Evolutionary conservation across 2,888 invertebrate species (phyloP).

Genomic region (Drosophila mimica): DNA sequence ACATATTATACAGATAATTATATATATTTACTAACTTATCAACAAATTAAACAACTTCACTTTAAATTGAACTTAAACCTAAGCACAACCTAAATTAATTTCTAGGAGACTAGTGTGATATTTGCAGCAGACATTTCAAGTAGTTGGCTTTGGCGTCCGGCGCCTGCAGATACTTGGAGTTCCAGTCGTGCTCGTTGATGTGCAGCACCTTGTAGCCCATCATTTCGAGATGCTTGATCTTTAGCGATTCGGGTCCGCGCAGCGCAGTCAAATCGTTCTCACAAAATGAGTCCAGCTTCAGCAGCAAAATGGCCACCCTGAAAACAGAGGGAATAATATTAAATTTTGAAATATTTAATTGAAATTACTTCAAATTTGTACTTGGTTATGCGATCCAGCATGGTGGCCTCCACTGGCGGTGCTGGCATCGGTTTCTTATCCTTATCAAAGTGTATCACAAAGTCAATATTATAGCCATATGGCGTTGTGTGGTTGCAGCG

Average conservation of each 20-base stretch:
- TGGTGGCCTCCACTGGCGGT: constrained; percentile 75
- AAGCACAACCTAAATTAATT: constrained; percentile 6
- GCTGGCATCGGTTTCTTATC: constrained; percentile 73
- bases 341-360: background rate
- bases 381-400: constrained; percentile 84
- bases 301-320: constrained; percentile 84
- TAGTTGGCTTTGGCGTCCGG: constrained; percentile 85
- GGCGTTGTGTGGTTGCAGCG: constrained; percentile 84
- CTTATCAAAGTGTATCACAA: constrained; percentile 84
- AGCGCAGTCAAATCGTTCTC: constrained; percentile 85
- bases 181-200: constrained; percentile 86
- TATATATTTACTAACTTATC: background rate
- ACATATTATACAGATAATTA: background rate
- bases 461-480: constrained; percentile 85
- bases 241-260: constrained; percentile 86
- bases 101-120: constrained; percentile 43
- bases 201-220: constrained; percentile 87
- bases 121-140: constrained; percentile 83
- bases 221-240: constrained; percentile 88
- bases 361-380: constrained; percentile 32
- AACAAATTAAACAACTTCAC: constrained; percentile 8
- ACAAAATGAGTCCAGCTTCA: constrained; percentile 85
- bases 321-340: background rate
- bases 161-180: constrained; percentile 86
- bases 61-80: constrained; percentile 3